These are phyloP conservation scores for Phoebastria nigripes DNA, from an alignment of 2,797 vertebrate genomes.

Conservation along the genomic window DNA sequence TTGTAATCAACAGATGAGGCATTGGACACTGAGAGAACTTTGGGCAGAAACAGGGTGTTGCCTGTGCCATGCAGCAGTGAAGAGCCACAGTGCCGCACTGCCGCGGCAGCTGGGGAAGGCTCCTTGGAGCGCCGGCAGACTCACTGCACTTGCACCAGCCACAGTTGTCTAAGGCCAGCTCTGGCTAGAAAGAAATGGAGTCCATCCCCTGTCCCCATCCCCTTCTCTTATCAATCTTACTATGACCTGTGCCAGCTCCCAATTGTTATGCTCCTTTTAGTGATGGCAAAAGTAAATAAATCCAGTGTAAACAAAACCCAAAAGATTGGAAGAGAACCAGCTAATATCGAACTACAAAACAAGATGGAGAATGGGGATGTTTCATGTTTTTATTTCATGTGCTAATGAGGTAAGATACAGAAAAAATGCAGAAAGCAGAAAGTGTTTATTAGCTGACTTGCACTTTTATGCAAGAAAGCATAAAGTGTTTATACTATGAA, in stretches of 20 bases:
- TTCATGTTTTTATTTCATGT: not conserved
- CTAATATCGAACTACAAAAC: not conserved
- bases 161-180: not conserved
- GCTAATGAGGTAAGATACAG: not conserved
- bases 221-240: not conserved
- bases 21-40: rapidly evolving
- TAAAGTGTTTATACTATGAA: rapidly evolving
- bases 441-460: not conserved
- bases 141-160: not conserved
- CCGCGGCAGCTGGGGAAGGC: rapidly evolving
- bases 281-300: not conserved
- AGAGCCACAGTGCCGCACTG: not conserved
- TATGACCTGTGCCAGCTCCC: not conserved
- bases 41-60: not conserved
- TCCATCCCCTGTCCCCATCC: not conserved
- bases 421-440: not conserved
- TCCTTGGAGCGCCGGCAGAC: rapidly evolving
- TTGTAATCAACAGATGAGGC: not conserved
- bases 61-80: rapidly evolving
- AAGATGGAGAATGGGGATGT: not conserved
- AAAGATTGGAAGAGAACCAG: not conserved
- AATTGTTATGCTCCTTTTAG: not conserved
- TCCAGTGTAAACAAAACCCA: not conserved
- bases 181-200: not conserved
- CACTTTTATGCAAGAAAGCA: not conserved